phyloP scores from a whole-genome alignment of 2,113 vertebrate species.

The Hystrix cristata region DNA sequence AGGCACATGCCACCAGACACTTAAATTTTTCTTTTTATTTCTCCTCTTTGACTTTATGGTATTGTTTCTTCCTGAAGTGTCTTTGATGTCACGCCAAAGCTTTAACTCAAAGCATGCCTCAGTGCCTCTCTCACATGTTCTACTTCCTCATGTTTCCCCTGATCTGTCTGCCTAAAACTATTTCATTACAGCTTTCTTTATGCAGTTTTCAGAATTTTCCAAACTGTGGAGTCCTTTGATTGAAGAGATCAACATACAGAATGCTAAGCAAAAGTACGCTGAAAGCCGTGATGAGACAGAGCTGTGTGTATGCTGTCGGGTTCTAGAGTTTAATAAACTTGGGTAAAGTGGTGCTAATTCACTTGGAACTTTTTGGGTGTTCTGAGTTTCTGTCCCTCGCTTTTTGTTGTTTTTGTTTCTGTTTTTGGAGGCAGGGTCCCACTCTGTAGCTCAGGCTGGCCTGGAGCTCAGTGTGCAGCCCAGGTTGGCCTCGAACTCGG shows the following conservation, averaged over 20 bases:
- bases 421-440: too few relatives aligned
- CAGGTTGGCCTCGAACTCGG: too few relatives aligned
- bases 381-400: background rate
- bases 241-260: background rate
- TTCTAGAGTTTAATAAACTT: background rate
- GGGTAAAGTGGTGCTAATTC: background rate
- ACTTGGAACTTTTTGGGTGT: background rate
- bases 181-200: background rate
- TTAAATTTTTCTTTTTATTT: background rate
- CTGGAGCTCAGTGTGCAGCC: too few relatives aligned
- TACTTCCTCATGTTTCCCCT: background rate
- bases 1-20: background rate
- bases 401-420: too few relatives aligned
- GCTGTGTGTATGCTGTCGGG: background rate
- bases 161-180: background rate
- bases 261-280: background rate
- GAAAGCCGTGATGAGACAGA: background rate
- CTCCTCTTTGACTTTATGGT: background rate
- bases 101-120: background rate
- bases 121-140: background rate
- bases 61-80: background rate
- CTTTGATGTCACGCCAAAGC: constrained; percentile 25
- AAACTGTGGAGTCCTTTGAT: background rate
- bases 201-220: background rate
- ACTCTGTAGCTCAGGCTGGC: too few relatives aligned